phyloP scores from a whole-genome alignment of 2,113 vertebrate species.

The Macaca mulatta region DNA sequence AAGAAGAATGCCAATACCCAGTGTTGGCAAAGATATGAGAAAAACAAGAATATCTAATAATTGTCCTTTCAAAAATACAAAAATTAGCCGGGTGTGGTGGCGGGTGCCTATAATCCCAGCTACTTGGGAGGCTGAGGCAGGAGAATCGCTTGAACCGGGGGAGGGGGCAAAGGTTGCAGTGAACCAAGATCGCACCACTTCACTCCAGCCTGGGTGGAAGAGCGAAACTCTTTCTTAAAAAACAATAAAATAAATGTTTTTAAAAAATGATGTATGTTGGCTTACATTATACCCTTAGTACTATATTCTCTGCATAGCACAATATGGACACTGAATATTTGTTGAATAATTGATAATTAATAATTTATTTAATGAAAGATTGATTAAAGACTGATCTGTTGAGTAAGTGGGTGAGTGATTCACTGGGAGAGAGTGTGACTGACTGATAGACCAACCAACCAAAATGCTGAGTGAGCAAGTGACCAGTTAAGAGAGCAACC shows the following conservation, averaged over 20 bases:
- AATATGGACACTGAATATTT: neutral
- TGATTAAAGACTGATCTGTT: neutral
- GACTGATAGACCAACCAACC: neutral
- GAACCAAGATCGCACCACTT: too few relatives aligned
- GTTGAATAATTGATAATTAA: neutral
- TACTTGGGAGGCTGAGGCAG: too few relatives aligned
- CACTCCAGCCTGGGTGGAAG: too few relatives aligned
- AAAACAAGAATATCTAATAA: neutral
- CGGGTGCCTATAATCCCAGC: too few relatives aligned
- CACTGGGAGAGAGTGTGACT: neutral
- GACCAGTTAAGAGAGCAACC: neutral
- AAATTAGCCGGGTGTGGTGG: too few relatives aligned
- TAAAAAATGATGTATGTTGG: neutral
- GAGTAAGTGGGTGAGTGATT: neutral
- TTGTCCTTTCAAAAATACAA: neutral
- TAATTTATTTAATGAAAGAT: neutral
- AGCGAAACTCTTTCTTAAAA: too few relatives aligned
- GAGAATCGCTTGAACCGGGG: too few relatives aligned
- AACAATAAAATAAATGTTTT: too few relatives aligned
- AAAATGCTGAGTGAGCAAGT: neutral
- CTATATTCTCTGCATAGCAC: neutral
- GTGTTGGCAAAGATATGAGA: neutral
- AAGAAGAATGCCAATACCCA: neutral
- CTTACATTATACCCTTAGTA: neutral
- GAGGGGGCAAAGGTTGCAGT: too few relatives aligned